Evolutionary conservation across 2,888 invertebrate genomes (phyloP).

Genomic region (Sphinx pinastri): DNA sequence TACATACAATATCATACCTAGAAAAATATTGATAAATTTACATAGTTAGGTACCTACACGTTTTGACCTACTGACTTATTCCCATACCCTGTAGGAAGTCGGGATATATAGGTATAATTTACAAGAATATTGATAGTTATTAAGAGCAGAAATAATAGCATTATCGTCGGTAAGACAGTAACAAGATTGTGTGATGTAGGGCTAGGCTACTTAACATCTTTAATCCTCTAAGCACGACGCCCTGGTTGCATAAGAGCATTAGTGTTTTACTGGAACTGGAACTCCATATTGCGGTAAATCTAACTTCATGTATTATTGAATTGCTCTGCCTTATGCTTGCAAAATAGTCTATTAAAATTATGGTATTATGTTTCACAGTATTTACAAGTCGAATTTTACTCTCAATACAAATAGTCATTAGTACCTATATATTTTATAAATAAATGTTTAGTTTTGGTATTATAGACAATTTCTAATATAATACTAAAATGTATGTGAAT

Average conservation of each 20-base stretch:
- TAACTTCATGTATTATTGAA: background rate
- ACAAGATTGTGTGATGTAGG: slow-evolving; percentile 70
- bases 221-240: slow-evolving; percentile 74
- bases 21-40: too few relatives aligned
- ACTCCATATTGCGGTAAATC: slow-evolving; percentile 32
- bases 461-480: too few relatives aligned
- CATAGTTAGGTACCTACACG: background rate
- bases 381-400: too few relatives aligned
- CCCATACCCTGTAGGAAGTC: background rate
- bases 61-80: background rate
- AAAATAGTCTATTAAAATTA: background rate
- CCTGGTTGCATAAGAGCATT: slow-evolving; percentile 76
- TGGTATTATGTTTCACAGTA: background rate
- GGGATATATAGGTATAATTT: background rate
- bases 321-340: background rate
- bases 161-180: slow-evolving; percentile 54
- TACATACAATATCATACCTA: background rate
- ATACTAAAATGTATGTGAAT: too few relatives aligned
- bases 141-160: slow-evolving; percentile 46
- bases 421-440: too few relatives aligned
- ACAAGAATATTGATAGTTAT: slow-evolving; percentile 15
- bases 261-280: slow-evolving; percentile 59
- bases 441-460: too few relatives aligned
- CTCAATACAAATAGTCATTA: too few relatives aligned
- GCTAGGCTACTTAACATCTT: slow-evolving; percentile 73